Evolutionary conservation across 2,888 invertebrate species (phyloP), one percentile per base, ranked within the genome.

Genomic region (Lumbricus terrestris): DNA sequence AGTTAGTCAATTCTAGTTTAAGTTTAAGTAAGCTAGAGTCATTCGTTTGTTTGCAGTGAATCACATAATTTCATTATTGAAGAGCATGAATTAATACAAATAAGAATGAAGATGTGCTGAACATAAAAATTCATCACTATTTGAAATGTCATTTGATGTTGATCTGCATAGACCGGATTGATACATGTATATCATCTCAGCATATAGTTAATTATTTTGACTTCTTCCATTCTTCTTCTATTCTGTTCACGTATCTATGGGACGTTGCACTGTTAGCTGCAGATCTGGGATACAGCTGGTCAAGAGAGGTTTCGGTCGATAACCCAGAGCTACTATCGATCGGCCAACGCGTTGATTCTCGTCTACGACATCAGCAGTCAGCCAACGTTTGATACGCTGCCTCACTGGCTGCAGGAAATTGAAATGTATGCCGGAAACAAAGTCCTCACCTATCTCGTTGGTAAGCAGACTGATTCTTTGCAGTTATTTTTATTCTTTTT

Each of bases 241-340:
- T 69, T 69, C 69, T 69, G 69, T n/a, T 3, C 69, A n/a, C n/a
- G 69, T 47, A 6, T 40, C 1, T 23, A 47, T 69, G 5, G 54
- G 54, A n/a, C n/a, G 69, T 29, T 69, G 69, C n/a, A n/a, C 29
- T 69, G 69, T 69, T 69, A 98, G 98, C 96, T 99, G 91, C 99
- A 99, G 96, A 99, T 99, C 94, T 99, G 99, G 99, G 99, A 99
- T 94, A 99, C 99, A 23, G 99, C 99, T 2, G 99, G 99, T 0
- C 99, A 99, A 95, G 99, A 99, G 95, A 93, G 96, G 93, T 99
- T 99, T 95, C 96, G 99, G 90, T 98, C 98, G 8, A 99, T 99
- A 93, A 99, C 99, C 2, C 99, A 99, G 95, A 98, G 98, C 95
- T 99, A 99, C 95, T 99, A 99, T 95, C 96, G 98, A 93, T 98